Percentiles rank a stretch among this genome's conserved stretches.
Evolutionary conservation across 2,113 vertebrate genomes (phyloP).

Genomic region (Oreochromis tanganicae): DNA sequence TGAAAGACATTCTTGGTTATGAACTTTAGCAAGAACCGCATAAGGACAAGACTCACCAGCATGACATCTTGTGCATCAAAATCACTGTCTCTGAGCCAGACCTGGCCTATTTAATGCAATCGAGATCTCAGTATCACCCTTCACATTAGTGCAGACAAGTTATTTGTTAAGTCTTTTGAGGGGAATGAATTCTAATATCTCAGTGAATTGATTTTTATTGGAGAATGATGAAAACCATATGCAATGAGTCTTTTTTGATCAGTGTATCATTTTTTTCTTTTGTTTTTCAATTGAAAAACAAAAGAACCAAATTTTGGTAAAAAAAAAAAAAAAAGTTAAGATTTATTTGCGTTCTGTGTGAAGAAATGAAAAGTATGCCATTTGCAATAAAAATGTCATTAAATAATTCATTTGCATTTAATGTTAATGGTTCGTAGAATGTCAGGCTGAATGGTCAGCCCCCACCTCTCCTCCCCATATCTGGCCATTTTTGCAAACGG

Average conservation of each 20-base stretch:
- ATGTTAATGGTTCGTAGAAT: fast-evolving
- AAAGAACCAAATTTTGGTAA: no score
- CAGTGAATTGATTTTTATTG: background rate
- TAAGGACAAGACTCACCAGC: background rate
- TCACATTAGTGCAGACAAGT: background rate
- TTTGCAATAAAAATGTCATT: background rate
- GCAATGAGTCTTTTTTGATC: no score
- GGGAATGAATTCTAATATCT: background rate
- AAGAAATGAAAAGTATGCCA: background rate
- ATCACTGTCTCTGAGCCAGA: background rate
- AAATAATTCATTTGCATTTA: background rate
- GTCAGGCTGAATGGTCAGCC: background rate
- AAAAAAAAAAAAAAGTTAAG: no score
- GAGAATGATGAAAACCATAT: no score
- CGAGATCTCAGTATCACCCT: background rate
- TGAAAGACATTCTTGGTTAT: background rate
- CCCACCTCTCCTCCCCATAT: background rate
- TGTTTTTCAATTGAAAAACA: no score
- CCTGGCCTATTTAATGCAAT: background rate
- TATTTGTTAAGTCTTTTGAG: background rate
- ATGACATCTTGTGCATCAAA: background rate
- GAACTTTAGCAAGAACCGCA: background rate
- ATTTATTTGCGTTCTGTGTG: background rate
- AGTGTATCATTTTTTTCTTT: no score
- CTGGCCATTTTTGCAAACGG: background rate